These are phyloP conservation scores for Zelleria hepariella DNA, from an alignment of 2,888 invertebrate genomes.

Conservation along the genomic window DNA sequence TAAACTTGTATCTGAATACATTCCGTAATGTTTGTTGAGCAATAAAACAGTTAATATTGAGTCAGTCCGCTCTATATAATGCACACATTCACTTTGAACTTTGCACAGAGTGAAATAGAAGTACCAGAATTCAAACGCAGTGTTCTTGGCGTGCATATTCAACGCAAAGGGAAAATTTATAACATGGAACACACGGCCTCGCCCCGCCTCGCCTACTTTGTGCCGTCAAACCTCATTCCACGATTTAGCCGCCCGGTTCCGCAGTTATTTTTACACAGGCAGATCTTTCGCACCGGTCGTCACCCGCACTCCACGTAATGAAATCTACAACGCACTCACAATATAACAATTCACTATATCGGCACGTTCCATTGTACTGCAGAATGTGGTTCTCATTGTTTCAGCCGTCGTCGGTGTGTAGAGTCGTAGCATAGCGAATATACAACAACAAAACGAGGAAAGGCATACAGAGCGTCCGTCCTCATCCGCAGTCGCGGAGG, in stretches of 20 bases:
- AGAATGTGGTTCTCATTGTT: conserved; percentile 9
- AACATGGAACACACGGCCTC: conserved; percentile 68
- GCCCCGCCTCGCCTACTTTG: conserved; percentile 69
- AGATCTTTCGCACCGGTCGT: conserved; percentile 71
- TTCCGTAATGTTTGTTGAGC: too few relatives aligned
- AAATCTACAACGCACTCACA: conserved; percentile 55
- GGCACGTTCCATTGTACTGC: conserved; percentile 22
- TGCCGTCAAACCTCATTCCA: conserved; percentile 72
- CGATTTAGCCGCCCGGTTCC: conserved; percentile 68
- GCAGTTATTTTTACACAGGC: conserved; percentile 72
- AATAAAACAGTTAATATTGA: too few relatives aligned
- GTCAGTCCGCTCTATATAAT: too few relatives aligned
- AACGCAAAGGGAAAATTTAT: conserved; percentile 68
- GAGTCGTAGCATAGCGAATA: background rate
- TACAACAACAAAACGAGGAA: conserved; percentile 1
- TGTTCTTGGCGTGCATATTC: conserved; percentile 56
- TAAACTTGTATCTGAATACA: too few relatives aligned
- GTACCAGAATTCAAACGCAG: conserved; percentile 34
- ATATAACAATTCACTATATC: conserved; percentile 35
- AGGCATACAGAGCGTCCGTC: conserved; percentile 50
- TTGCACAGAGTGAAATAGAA: conserved; percentile 59
- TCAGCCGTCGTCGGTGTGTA: conserved; percentile 2
- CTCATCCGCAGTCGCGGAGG: conserved; percentile 75
- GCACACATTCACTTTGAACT: conserved; percentile 1
- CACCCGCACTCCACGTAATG: conserved; percentile 59